These are phyloP conservation scores for Acinonyx jubatus DNA, from an alignment of 2,113 vertebrate genomes.

Conservation along the genomic window DNA sequence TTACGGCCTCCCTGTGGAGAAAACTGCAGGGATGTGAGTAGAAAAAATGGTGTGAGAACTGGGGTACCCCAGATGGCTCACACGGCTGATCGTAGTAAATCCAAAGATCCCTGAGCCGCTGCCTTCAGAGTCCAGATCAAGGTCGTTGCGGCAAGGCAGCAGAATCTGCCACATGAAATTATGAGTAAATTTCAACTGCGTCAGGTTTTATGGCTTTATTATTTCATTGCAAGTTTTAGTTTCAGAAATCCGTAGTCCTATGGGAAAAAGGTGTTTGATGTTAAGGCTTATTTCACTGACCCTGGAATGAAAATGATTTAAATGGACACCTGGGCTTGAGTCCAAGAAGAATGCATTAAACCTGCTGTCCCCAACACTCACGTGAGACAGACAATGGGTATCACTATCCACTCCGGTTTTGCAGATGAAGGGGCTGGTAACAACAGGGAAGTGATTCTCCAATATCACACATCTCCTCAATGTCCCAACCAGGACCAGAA, in stretches of 20 bases:
- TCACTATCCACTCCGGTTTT: background rate
- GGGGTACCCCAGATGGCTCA: no score
- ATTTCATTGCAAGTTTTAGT: background rate
- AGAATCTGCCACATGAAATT: background rate
- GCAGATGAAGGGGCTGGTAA: no score
- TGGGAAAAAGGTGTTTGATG: background rate
- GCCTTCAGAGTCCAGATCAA: background rate
- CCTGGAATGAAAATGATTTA: background rate
- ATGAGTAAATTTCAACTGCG: background rate
- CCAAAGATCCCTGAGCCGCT: background rate
- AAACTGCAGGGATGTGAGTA: background rate
- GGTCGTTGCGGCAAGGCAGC: background rate
- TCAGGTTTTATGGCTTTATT: background rate
- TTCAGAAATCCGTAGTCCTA: background rate
- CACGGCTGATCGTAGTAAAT: accelerated
- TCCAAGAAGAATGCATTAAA: background rate
- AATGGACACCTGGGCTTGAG: background rate
- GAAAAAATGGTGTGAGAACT: background rate
- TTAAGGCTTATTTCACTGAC: background rate
- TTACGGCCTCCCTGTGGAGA: background rate
- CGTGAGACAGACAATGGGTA: background rate
- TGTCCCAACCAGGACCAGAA: background rate
- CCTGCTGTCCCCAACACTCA: background rate
- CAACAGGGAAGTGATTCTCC: background rate
- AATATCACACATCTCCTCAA: no score